Base-by-base conservation (phyloP, 2,888 invertebrate genomes). In the Euphydryas editha region DNA sequence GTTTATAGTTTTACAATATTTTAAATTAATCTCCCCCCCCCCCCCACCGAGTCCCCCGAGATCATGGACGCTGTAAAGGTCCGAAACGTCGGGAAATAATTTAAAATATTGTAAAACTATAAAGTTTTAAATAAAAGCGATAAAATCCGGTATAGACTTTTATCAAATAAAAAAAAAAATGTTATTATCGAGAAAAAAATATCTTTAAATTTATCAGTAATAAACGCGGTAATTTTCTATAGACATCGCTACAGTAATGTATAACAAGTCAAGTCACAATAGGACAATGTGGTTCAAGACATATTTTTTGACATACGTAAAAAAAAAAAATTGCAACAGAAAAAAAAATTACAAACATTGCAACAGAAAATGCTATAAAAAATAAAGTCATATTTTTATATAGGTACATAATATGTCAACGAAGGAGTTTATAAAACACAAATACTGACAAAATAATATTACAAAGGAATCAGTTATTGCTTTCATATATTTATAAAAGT, bases 331-430 rank as follows among this genome's bases (percentile, higher is more conserved):
- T 49, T 42, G 58, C 18, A 65, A 65, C 39, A 18, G 51, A 64
- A 58, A 54, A 58, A 68, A 47, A 47, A 15, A 49, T 21, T 51
- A 51, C 49, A 51, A 24, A 51, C 21, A 59, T 65, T 11, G 61
- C 44, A 62, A 68, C 55, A 21, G 57, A 65, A 68, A 65, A 49
- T 17, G 8, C 2, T 30, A 36, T 36, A 65, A 49, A 61, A 8
- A 44, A 57, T n/a, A 10, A 44, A 54, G 15, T 13, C 6, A 54
- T 15, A 42, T 42, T 15, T n/a, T 17, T 15, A 39, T 20, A 15
- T 24, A 47, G 18, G 18, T 49, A n/a, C 15, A 49, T 7, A 24
- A 30, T 30, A 5, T n/a, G 49, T 21, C 15, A 47, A 51, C 49
- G 24, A 15, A 24, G n/a, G 7, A 51, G 37, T 57, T 42, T 17